phyloP scores from a whole-genome alignment of 92 coral and sea anemone species.

The Phenganax stokvisi region DNA sequence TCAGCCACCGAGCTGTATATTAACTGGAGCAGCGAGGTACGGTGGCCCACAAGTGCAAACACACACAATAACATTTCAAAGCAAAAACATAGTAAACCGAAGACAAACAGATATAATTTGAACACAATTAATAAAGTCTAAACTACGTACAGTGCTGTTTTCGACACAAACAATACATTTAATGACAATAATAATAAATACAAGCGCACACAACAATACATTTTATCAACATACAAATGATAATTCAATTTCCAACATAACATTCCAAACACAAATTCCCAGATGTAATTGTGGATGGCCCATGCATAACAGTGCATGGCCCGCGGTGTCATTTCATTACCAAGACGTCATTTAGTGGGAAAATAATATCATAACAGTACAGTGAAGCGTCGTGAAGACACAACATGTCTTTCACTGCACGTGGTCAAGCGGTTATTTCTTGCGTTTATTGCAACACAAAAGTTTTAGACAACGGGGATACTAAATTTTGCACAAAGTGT shows the following conservation, averaged over 20 bases:
- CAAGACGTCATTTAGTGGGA: neutral
- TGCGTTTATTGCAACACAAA: constrained; percentile 6
- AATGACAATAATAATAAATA: too few relatives aligned
- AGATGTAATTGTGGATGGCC: neutral
- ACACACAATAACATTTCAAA: neutral
- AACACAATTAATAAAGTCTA: neutral
- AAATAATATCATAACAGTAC: neutral
- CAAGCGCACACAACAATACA: too few relatives aligned
- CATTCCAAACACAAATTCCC: constrained; percentile 1
- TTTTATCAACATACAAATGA: too few relatives aligned
- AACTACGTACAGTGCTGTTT: too few relatives aligned
- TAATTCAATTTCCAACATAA: neutral
- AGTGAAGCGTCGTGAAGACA: neutral
- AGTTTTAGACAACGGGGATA: neutral
- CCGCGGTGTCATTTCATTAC: neutral
- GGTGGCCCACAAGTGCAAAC: constrained; percentile 8
- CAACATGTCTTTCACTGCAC: neutral
- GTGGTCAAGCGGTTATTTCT: neutral
- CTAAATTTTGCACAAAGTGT: neutral
- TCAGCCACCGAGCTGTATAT: too few relatives aligned
- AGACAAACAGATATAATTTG: neutral
- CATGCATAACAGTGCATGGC: too few relatives aligned
- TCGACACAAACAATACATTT: too few relatives aligned
- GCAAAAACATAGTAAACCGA: neutral
- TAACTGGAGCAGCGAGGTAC: neutral